Evolutionary conservation across 2,888 invertebrate genomes (phyloP).

Genomic region (Podotricha telesiphe): DNA sequence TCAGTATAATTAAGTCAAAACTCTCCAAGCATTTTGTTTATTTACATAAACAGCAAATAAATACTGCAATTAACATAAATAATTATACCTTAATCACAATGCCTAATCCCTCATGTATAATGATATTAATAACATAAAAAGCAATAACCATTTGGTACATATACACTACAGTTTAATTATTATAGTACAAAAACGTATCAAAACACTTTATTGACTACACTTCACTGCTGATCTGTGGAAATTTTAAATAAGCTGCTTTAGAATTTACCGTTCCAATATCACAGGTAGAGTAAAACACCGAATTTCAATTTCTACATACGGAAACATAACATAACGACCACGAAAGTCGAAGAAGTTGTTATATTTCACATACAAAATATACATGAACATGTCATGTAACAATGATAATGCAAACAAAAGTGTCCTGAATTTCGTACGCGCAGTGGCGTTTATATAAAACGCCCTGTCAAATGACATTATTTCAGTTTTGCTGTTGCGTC

Average conservation of each 20-base stretch:
- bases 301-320: neutral
- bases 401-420: conserved; percentile 23
- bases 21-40: neutral
- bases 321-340: neutral
- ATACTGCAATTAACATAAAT: neutral
- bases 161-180: neutral
- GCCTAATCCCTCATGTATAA: neutral
- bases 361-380: conserved; percentile 6
- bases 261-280: neutral
- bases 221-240: neutral
- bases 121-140: neutral
- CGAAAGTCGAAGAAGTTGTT: neutral
- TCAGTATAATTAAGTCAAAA: neutral
- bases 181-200: neutral
- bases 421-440: conserved; percentile 65
- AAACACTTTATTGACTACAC: neutral
- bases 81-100: neutral
- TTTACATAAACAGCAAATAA: neutral
- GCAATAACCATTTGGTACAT: too few relatives aligned
- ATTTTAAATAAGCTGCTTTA: neutral
- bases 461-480: conserved; percentile 53
- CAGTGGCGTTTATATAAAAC: conserved; percentile 51
- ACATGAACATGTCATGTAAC: conserved; percentile 8
- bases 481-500: conserved; percentile 73
- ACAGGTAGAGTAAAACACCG: neutral